A percentile compares a stretch with the other conserved stretches of the same genome.
phyloP scores from a whole-genome alignment of 2,113 vertebrate genomes.

The Panthera tigris region DNA sequence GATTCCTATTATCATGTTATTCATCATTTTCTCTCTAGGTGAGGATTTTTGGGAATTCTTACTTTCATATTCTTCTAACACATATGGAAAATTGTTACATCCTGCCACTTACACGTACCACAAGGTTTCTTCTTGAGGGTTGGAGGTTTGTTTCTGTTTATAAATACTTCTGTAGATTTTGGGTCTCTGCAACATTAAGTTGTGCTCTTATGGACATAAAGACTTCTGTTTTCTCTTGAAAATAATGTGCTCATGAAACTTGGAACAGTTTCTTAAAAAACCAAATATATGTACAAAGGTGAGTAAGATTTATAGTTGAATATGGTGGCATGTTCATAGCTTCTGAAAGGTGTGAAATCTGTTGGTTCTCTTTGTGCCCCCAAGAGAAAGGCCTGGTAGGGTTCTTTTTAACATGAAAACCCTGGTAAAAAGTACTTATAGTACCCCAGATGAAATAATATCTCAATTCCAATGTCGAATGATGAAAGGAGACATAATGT shows the following conservation, averaged over 20 bases:
- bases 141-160: neutral
- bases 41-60: neutral
- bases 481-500: neutral
- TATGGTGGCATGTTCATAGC: neutral
- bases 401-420: neutral
- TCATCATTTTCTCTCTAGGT: neutral
- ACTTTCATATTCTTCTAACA: neutral
- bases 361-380: neutral
- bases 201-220: neutral
- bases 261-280: neutral
- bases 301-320: neutral
- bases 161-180: neutral
- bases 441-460: neutral
- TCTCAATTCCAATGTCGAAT: neutral
- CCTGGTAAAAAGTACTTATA: neutral
- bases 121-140: neutral
- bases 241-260: neutral
- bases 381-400: neutral
- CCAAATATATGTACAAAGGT: neutral
- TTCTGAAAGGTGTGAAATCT: conserved; percentile 4
- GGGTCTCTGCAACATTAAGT: neutral
- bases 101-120: neutral
- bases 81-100: neutral
- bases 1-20: neutral
- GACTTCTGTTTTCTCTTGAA: neutral